Percentiles rank a stretch among this genome's conserved stretches.
These are phyloP conservation scores for Nylanderia fulva DNA, from an alignment of 1,140 invertebrate genomes.

Conservation along the genomic window DNA sequence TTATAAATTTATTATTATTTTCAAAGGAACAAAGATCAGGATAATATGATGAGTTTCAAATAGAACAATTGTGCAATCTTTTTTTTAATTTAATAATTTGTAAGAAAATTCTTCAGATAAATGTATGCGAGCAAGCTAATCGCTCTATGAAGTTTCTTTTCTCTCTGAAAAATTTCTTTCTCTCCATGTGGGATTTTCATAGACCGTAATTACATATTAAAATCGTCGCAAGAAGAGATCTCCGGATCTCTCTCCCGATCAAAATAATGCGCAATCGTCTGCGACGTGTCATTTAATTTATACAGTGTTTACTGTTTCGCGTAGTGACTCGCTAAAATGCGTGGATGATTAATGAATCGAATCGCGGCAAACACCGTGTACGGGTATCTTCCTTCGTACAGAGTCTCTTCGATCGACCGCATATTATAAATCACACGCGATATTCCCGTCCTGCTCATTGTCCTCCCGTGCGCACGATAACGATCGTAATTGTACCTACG, in stretches of 20 bases:
- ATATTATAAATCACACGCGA: slow-evolving; percentile 73
- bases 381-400: slow-evolving; percentile 1
- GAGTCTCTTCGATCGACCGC: slow-evolving; percentile 39
- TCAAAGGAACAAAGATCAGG: neutral
- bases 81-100: neutral
- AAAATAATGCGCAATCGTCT: neutral
- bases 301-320: slow-evolving; percentile 62
- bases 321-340: slow-evolving; percentile 68
- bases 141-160: neutral
- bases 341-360: slow-evolving; percentile 71
- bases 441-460: slow-evolving; percentile 44
- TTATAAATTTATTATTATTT: slow-evolving; percentile 9
- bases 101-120: too few species aligned
- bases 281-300: slow-evolving; percentile 57
- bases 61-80: neutral
- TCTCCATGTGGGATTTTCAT: neutral
- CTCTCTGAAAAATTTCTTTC: too few species aligned
- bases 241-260: neutral
- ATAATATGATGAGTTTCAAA: neutral
- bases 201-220: neutral
- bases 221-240: neutral
- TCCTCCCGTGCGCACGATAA: slow-evolving; percentile 51
- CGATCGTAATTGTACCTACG: slow-evolving; percentile 62
- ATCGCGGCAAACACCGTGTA: slow-evolving; percentile 12
- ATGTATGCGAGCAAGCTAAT: neutral